Conservation (phyloP, 2,113 vertebrate species). For the Esox niger region DNA sequence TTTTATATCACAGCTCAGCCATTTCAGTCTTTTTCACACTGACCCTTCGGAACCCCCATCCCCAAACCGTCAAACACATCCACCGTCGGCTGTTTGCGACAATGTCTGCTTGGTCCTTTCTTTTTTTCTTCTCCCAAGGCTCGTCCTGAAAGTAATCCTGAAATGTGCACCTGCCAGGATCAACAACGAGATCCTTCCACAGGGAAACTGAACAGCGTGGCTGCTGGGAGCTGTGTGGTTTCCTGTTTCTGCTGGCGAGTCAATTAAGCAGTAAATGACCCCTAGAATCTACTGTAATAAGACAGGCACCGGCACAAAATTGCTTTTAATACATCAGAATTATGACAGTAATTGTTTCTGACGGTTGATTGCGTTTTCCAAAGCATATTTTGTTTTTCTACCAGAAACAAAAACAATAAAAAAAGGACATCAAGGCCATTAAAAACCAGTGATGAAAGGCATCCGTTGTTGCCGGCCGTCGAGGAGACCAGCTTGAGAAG, state of each 20-base stretch:
- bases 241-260: conserved; percentile 61
- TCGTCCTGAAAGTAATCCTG: conserved; percentile 49
- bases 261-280: conserved; percentile 79
- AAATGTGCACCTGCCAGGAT: conserved; percentile 43
- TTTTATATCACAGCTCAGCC: conserved; percentile 40
- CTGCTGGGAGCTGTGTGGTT: conserved; percentile 52
- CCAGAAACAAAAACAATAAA: conserved; percentile 43
- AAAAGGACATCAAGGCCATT: not conserved
- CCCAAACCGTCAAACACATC: conserved; percentile 23
- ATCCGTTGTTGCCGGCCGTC: not conserved
- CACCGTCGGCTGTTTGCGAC: conserved; percentile 26
- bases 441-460: not conserved
- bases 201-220: conserved; percentile 23
- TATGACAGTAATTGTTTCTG: conserved; percentile 71
- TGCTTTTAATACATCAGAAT: conserved; percentile 73
- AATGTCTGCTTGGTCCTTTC: conserved; percentile 38
- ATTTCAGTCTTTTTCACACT: conserved; percentile 51
- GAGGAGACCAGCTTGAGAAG: not conserved
- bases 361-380: conserved; percentile 62
- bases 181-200: conserved; percentile 49
- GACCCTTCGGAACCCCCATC: conserved; percentile 14
- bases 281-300: conserved; percentile 65
- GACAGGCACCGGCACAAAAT: conserved; percentile 55
- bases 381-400: conserved; percentile 49
- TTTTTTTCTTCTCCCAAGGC: conserved; percentile 39